A percentile compares a stretch with the other conserved stretches of the same genome.
Evolutionary conservation across 2,113 vertebrate genomes (phyloP).

Genomic region (Girardinichthys multiradiatus): DNA sequence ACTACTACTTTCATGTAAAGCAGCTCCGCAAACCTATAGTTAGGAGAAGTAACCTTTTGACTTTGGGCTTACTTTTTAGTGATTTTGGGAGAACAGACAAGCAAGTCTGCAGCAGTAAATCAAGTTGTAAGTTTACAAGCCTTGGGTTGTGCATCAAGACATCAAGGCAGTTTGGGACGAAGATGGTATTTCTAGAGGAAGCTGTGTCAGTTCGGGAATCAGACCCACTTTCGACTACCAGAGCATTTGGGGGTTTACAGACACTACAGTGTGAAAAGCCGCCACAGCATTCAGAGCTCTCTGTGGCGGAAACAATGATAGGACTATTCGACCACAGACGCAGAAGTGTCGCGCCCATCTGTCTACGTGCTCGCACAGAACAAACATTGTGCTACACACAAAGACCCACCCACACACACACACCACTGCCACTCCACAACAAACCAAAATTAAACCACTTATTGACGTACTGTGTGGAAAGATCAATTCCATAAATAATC

Average conservation of each 20-base stretch:
- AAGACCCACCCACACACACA: slow-evolving; percentile 44
- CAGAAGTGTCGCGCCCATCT: slow-evolving; percentile 81
- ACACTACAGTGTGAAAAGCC: slow-evolving; percentile 70
- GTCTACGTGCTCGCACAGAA: slow-evolving; percentile 78
- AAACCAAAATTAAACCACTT: slow-evolving; percentile 34
- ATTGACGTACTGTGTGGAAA: slow-evolving; percentile 38
- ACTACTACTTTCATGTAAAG: too few relatives aligned
- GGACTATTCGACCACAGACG: slow-evolving; percentile 74
- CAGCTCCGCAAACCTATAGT: too few relatives aligned
- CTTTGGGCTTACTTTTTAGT: neutral
- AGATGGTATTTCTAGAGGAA: neutral
- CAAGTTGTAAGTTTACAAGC: neutral
- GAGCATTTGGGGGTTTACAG: slow-evolving; percentile 71
- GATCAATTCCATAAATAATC: neutral
- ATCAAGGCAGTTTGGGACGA: neutral
- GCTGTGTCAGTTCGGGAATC: slow-evolving; percentile 11
- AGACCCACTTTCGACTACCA: slow-evolving; percentile 24
- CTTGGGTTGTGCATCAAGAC: neutral
- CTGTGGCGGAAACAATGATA: slow-evolving; percentile 73
- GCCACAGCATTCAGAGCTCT: slow-evolving; percentile 73
- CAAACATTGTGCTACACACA: slow-evolving; percentile 78
- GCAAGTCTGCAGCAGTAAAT: neutral
- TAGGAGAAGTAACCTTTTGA: neutral
- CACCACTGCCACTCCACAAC: slow-evolving; percentile 29
- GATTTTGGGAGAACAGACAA: neutral